A percentile compares a stretch with the other conserved stretches of the same genome.
phyloP scores from a whole-genome alignment of 2,888 invertebrate genomes.

The Rhynchonema sp. region DNA sequence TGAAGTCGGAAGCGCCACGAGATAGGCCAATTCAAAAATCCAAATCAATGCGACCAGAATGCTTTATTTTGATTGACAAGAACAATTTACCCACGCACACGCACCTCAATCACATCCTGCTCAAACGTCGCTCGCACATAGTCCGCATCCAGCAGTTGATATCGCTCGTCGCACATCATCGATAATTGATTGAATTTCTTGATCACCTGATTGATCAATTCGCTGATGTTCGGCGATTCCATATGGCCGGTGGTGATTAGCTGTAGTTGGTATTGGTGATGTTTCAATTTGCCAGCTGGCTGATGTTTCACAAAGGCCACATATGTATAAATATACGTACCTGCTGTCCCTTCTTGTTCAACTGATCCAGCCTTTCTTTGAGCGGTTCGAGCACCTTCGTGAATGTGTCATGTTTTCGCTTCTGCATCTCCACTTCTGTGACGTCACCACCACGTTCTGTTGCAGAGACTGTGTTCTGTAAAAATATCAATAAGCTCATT shows the following conservation, averaged over 20 bases:
- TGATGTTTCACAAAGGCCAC: no score
- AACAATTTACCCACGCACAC: no score
- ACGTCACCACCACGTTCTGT: conserved; percentile 29
- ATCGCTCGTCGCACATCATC: conserved; percentile 46
- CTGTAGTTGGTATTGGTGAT: no score
- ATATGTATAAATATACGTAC: no score
- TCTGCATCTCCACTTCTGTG: conserved; percentile 67
- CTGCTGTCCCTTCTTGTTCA: conserved; percentile 34
- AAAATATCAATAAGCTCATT: no score
- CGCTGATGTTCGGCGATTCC: conserved; percentile 17
- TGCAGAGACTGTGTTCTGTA: conserved; percentile 23
- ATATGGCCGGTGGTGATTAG: conserved; percentile 74
- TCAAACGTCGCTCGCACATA: conserved; percentile 71
- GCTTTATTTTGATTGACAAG: no score
- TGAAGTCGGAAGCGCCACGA: no score
- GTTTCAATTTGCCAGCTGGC: no score
- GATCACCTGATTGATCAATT: conserved; percentile 10
- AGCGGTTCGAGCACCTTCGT: conserved; percentile 54
- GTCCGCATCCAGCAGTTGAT: conserved; percentile 51
- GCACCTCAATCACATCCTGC: conserved; percentile 49
- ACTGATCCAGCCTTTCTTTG: conserved; percentile 15
- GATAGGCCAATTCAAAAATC: no score
- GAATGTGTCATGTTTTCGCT: conserved; percentile 83
- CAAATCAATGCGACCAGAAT: no score
- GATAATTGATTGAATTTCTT: conserved; percentile 31